These are phyloP conservation scores for Pteria penguin DNA, from an alignment of 2,888 invertebrate genomes.

Conservation along the genomic window DNA sequence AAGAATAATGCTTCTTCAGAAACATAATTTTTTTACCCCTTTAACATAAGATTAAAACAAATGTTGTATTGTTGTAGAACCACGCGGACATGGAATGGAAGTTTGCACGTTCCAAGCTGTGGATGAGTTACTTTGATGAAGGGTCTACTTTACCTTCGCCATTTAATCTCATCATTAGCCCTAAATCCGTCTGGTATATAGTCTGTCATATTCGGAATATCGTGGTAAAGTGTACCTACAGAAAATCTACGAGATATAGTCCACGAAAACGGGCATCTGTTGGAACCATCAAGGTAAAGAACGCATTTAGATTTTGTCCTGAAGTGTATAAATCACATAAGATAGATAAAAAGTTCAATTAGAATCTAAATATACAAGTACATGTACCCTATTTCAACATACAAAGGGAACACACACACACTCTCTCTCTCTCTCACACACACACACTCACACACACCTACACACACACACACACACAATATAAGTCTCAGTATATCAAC, in stretches of 20 bases:
- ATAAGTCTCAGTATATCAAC: no score
- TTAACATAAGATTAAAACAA: no score
- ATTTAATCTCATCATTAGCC: conserved; percentile 83
- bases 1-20: no score
- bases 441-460: no score
- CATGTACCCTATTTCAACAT: no score
- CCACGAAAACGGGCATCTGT: conserved; percentile 20
- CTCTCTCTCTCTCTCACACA: no score
- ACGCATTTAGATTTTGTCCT: not conserved
- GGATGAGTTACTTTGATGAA: conserved; percentile 84
- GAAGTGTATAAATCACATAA: no score
- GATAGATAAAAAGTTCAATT: no score
- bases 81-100: conserved; percentile 84
- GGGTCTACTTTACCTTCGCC: conserved; percentile 83
- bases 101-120: conserved; percentile 83
- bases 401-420: no score
- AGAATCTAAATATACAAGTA: no score
- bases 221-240: conserved; percentile 46
- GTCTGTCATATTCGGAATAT: conserved; percentile 54
- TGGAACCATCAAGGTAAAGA: conserved; percentile 31
- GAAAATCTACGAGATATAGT: not conserved
- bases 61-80: conserved; percentile 78
- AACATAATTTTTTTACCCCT: no score
- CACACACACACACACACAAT: no score
- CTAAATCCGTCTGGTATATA: conserved; percentile 80